Base-by-base conservation (phyloP, 2,888 invertebrate species). In the Cactoblastis cactorum region DNA sequence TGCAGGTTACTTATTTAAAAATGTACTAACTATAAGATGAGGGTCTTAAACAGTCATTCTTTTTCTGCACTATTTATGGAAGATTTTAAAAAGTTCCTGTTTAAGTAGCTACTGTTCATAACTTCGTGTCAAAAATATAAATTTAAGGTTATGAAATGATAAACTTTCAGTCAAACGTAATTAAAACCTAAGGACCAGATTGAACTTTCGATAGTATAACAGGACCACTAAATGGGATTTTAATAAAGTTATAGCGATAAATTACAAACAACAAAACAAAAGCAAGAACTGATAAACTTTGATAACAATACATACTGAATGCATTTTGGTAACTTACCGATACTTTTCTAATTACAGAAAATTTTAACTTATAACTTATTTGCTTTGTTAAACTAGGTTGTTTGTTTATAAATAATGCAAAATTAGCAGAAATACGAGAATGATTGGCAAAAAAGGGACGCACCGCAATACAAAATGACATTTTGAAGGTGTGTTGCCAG, bases 381-480 rank as follows among this genome's bases (percentile, higher is more conserved):
- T 52, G 49, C 50, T 57, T 51, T 51, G 61, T 56, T 50, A 66
- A 57, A 52, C 65, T 66, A 38, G 55, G 67, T 58, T 64, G 63
- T 60, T 69, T 74, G 47, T 57, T 55, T 51, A 72, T 76, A 80
- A 77, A 68, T 74, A 72, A 59, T 63, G 69, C 64, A 61, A 68
- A 73, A 75, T 80, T 84, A 64, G 68, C 61, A 63, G 67, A 78
- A 83, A 78, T 75, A 72, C 78, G 75, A 77, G 76, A 77, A 80
- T 87, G 87, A 88, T 83, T 80, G 55, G 86, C 85, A 78, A 85
- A 86, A 87, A 86, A 74, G 67, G 78, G 80, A 80, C 80, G 83
- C 79, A 83, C 77, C 73, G 72, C 78, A 74, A 80, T 74, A 63
- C 64, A 76, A 76, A 71, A 74, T 86, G 87, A 84, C 86, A 86